Conservation (phyloP, 1,140 invertebrate species). For the Choristoneura fumiferana region DNA sequence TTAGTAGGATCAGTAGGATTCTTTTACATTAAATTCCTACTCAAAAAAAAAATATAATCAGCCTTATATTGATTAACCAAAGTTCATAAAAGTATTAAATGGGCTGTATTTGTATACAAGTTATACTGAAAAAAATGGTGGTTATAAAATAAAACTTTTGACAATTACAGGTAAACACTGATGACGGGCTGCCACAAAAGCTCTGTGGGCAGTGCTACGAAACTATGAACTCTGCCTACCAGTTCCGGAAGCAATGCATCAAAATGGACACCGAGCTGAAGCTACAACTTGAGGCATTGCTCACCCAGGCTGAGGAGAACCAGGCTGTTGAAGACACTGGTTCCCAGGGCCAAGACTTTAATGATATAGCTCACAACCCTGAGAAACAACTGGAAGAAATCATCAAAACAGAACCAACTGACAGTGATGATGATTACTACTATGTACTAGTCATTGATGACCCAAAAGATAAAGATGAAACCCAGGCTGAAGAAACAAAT, state of each 20-base stretch:
- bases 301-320: conserved; percentile 33
- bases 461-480: conserved; percentile 44
- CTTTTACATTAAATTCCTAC: no score
- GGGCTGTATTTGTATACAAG: no score
- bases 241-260: conserved; percentile 70
- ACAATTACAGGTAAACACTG: conserved; percentile 59
- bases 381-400: conserved; percentile 63
- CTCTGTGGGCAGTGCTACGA: conserved; percentile 62
- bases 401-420: conserved; percentile 62
- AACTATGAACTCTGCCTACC: conserved; percentile 61
- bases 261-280: conserved; percentile 68
- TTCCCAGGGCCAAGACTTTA: conserved; percentile 32
- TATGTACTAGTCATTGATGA: conserved; percentile 69
- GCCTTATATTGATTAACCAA: no score
- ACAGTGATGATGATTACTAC: conserved; percentile 67
- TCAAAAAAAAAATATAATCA: no score
- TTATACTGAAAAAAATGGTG: no score
- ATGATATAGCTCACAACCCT: conserved; percentile 55
- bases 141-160: conserved; percentile 7
- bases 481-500: conserved; percentile 25
- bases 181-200: conserved; percentile 66
- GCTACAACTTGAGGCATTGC: conserved; percentile 47
- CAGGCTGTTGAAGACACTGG: conserved; percentile 22
- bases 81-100: no score
- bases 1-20: no score